Evolutionary conservation across 2,888 invertebrate species (phyloP).

Genomic region (Endomychus coccineus): DNA sequence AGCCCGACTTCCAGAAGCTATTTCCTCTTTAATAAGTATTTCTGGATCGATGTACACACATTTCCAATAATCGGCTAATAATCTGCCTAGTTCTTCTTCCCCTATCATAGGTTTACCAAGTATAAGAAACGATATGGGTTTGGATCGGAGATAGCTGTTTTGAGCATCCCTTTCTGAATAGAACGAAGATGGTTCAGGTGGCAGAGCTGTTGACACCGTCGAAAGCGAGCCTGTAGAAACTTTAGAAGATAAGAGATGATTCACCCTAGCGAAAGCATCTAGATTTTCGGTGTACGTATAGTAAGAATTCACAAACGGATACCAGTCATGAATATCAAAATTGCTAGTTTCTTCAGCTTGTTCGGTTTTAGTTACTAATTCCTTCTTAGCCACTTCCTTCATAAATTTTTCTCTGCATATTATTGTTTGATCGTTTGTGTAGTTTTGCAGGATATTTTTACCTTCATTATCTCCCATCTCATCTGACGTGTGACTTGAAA

Average conservation of each 20-base stretch:
- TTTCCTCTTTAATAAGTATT: slow-evolving; percentile 51
- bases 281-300: slow-evolving; percentile 43
- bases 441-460: too few species aligned
- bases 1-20: slow-evolving; percentile 47
- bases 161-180: slow-evolving; percentile 52
- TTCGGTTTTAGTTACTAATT: not conserved
- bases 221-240: too few species aligned
- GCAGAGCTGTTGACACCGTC: not conserved
- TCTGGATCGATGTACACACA: slow-evolving; percentile 54
- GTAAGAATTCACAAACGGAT: slow-evolving; percentile 42
- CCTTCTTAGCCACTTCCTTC: not conserved
- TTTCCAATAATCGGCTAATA: slow-evolving; percentile 50
- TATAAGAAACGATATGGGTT: slow-evolving; percentile 53
- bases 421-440: slow-evolving; percentile 5
- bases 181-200: not conserved
- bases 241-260: slow-evolving; percentile 27
- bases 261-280: slow-evolving; percentile 40
- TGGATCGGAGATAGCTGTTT: slow-evolving; percentile 44
- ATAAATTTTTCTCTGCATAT: slow-evolving; percentile 8
- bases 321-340: slow-evolving; percentile 26
- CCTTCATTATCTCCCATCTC: too few species aligned
- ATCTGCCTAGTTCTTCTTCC: slow-evolving; percentile 48
- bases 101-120: slow-evolving; percentile 54
- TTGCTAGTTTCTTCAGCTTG: not conserved
- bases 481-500: too few species aligned